phyloP scores from a whole-genome alignment of 2,113 vertebrate species.

The Perognathus longimembris region DNA sequence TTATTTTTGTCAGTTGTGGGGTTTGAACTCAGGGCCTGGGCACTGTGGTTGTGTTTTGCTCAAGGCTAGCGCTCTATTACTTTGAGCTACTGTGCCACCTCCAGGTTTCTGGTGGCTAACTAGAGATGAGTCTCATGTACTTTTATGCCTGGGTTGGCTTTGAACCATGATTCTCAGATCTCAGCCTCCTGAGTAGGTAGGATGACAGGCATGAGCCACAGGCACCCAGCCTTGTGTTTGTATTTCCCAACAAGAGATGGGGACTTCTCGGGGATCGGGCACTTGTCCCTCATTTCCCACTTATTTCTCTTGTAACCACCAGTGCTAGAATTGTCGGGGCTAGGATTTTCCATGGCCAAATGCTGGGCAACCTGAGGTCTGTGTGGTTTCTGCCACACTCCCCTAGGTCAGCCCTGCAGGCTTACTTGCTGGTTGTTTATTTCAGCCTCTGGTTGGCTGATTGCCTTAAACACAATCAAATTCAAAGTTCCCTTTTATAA shows the following conservation, averaged over 20 bases:
- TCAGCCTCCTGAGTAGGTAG: no score
- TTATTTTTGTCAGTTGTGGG: no score
- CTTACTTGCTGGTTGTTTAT: constrained; percentile 43
- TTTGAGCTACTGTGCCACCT: no score
- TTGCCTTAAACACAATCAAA: constrained; percentile 71
- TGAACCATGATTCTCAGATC: no score
- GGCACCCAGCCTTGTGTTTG: not conserved
- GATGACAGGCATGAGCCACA: no score
- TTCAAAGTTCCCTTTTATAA: constrained; percentile 66
- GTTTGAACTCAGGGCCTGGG: no score
- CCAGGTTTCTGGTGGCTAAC: no score
- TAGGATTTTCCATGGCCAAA: constrained; percentile 6
- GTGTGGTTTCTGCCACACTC: constrained; percentile 1
- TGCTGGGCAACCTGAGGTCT: not conserved
- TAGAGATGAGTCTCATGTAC: no score
- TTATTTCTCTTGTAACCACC: constrained; percentile 48
- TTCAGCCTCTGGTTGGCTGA: constrained; percentile 64
- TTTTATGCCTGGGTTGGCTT: no score
- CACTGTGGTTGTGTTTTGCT: no score
- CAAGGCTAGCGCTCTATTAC: no score
- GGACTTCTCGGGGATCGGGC: constrained; percentile 2
- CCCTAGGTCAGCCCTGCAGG: not conserved
- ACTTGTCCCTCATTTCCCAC: constrained; percentile 50
- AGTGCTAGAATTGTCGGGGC: constrained; percentile 14
- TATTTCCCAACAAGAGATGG: constrained; percentile 43